phyloP scores from a whole-genome alignment of 2,797 vertebrate genomes.

The Sphaeramia orbicularis region DNA sequence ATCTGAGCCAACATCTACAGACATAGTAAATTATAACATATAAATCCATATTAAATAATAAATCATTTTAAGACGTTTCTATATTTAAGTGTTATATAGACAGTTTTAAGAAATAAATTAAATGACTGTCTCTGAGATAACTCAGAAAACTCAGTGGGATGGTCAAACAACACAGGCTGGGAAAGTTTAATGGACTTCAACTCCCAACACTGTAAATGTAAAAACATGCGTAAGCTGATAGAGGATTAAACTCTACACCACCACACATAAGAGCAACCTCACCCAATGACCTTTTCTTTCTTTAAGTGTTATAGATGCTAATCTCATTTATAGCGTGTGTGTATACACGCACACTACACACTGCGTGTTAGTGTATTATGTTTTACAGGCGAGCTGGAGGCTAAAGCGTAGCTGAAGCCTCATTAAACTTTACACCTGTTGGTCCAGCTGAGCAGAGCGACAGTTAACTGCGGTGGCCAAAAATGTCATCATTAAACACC shows the following conservation, averaged over 20 bases:
- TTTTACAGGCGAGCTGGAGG: constrained; percentile 49
- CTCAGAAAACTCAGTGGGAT: background rate
- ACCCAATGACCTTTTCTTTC: constrained; percentile 21
- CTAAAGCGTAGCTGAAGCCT: constrained; percentile 33
- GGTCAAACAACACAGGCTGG: background rate
- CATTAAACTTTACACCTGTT: constrained; percentile 55
- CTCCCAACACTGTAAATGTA: background rate
- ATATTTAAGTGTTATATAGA: too few species aligned
- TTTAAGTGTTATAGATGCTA: constrained; percentile 13
- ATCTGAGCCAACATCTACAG: too few species aligned
- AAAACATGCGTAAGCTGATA: background rate
- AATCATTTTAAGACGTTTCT: too few species aligned
- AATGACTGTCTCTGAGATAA: too few species aligned
- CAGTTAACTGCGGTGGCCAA: constrained; percentile 25
- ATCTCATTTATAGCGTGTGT: constrained; percentile 26
- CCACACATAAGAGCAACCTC: constrained; percentile 10
- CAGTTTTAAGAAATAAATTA: too few species aligned
- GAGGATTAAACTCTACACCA: constrained; percentile 16
- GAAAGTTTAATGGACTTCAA: background rate
- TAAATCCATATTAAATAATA: too few species aligned
- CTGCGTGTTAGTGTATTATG: constrained; percentile 44
- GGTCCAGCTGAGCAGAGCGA: constrained; percentile 20
- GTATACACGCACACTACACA: background rate
- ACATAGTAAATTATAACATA: too few species aligned
- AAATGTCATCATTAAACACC: constrained; percentile 10